These are phyloP conservation scores for Drosophila equinoxialis DNA, from an alignment of 1,140 invertebrate genomes.

Conservation along the genomic window DNA sequence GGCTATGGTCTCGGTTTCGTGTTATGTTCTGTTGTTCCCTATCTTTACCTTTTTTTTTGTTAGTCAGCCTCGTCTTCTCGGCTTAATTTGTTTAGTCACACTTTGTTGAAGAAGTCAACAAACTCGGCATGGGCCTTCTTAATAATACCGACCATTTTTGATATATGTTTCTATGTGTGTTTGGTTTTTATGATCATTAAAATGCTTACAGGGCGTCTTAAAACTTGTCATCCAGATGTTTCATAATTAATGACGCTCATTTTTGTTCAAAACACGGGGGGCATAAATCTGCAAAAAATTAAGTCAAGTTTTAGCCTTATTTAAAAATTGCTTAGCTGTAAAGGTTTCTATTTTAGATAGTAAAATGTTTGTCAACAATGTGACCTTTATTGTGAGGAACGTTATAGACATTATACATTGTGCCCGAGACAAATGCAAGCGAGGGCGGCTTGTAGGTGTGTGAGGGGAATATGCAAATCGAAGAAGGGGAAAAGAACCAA, in stretches of 20 bases:
- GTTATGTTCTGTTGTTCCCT: slow-evolving; percentile 11
- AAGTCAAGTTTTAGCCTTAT: neutral
- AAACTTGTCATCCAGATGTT: slow-evolving; percentile 64
- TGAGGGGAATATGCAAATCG: no score
- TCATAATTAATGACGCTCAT: slow-evolving; percentile 69
- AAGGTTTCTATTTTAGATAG: neutral
- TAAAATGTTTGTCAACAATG: neutral
- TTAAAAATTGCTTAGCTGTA: neutral
- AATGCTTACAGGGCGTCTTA: slow-evolving; percentile 54
- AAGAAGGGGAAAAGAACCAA: no score
- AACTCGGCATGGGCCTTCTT: slow-evolving; percentile 71
- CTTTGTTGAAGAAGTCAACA: slow-evolving; percentile 80
- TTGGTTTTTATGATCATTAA: slow-evolving; percentile 63
- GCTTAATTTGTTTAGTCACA: slow-evolving; percentile 79
- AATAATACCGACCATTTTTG: slow-evolving; percentile 49
- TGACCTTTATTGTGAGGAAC: no score
- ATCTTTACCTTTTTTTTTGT: slow-evolving; percentile 22
- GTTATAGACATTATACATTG: no score
- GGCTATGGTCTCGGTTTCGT: slow-evolving; percentile 34
- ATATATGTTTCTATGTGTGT: slow-evolving; percentile 47
- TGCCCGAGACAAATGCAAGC: no score
- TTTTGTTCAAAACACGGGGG: slow-evolving; percentile 31
- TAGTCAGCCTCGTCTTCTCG: slow-evolving; percentile 51
- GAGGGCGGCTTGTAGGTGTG: no score
- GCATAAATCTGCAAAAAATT: neutral